These are phyloP conservation scores for Mionectes olivaceus DNA, from an alignment of 2,797 vertebrate genomes.

Conservation along the genomic window DNA sequence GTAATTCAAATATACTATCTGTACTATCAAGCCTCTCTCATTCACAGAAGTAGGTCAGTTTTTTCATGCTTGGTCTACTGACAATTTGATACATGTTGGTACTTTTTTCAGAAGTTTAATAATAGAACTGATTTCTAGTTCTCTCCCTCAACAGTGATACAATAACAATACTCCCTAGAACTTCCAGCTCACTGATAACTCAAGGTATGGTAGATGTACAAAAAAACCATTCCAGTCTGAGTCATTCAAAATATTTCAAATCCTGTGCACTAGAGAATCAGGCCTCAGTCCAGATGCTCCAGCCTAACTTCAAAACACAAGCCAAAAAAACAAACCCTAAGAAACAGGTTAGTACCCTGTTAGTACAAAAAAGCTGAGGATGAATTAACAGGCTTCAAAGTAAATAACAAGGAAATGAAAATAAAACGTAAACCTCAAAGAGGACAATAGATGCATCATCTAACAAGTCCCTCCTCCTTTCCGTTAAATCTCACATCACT, in stretches of 20 bases:
- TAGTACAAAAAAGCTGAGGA: background rate
- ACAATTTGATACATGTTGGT: background rate
- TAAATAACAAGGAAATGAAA: background rate
- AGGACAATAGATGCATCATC: background rate
- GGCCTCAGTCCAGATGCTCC: background rate
- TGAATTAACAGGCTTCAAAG: background rate
- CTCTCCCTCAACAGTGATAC: background rate
- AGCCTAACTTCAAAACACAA: background rate
- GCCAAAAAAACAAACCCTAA: background rate
- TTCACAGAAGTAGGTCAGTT: background rate
- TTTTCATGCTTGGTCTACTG: background rate
- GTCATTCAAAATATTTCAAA: background rate
- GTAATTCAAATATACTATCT: background rate
- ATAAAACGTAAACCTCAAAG: background rate
- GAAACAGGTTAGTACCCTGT: background rate
- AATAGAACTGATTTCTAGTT: background rate
- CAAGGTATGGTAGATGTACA: background rate
- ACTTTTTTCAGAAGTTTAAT: background rate
- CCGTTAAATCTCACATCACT: background rate
- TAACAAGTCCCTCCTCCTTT: background rate
- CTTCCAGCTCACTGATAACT: background rate
- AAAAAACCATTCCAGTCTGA: background rate
- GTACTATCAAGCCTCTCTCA: background rate
- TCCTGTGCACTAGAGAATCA: background rate
- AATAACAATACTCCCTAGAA: background rate